These are phyloP conservation scores for Montipora capitata DNA, from an alignment of 92 coral and sea anemone genomes.

Conservation along the genomic window DNA sequence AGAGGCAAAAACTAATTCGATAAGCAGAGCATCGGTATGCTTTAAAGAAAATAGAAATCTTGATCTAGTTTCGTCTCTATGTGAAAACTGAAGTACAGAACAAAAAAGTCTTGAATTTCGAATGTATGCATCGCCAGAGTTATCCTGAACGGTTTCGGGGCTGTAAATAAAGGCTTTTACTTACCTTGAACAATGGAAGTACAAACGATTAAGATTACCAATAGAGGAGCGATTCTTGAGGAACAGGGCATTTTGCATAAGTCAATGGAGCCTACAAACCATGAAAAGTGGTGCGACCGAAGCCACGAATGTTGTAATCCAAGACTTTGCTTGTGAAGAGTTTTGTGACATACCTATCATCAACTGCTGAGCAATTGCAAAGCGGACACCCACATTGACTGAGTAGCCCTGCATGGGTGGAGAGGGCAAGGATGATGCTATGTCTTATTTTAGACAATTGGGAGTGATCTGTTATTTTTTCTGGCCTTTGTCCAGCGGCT, in stretches of 20 bases:
- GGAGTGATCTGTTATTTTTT: no score
- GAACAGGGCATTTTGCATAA: conserved; percentile 6
- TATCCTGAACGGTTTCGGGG: background rate
- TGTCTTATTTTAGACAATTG: no score
- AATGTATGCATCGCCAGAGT: background rate
- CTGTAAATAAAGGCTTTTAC: background rate
- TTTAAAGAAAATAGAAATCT: background rate
- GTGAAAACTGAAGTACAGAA: background rate
- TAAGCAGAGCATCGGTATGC: background rate
- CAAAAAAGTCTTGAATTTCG: background rate
- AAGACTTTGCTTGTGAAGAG: background rate
- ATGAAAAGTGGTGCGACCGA: conserved; percentile 3
- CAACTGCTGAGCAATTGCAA: background rate
- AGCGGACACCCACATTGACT: background rate
- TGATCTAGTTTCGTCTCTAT: background rate
- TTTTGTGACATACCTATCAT: background rate
- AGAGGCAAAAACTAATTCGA: no score
- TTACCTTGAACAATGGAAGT: conserved; percentile 29
- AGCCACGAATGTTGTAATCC: background rate
- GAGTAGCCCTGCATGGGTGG: background rate
- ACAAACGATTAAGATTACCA: background rate
- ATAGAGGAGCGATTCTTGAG: background rate
- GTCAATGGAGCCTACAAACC: background rate
- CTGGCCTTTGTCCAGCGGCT: no score
- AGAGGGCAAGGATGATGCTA: background rate